These are phyloP conservation scores for Callimorpha dominula DNA, from an alignment of 2,888 invertebrate species.

Conservation along the genomic window DNA sequence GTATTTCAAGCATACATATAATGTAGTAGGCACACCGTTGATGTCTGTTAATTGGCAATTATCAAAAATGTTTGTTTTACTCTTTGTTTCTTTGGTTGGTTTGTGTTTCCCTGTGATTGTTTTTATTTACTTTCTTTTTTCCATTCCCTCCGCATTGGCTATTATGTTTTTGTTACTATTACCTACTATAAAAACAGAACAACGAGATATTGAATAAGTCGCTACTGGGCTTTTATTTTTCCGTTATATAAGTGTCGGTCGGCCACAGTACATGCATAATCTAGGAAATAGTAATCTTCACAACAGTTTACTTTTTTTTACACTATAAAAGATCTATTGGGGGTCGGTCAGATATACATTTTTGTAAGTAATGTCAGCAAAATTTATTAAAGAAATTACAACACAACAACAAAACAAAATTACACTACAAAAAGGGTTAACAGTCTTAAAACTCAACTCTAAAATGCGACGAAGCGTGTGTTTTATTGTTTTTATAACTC, in stretches of 20 bases:
- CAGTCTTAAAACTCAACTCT: constrained; percentile 14
- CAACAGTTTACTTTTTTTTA: too few species aligned
- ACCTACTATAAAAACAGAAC: too few species aligned
- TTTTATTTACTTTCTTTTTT: neutral
- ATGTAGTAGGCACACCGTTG: neutral
- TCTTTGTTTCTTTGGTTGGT: neutral
- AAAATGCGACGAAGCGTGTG: constrained; percentile 22
- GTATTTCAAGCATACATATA: constrained; percentile 29
- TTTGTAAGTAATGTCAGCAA: neutral
- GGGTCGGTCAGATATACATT: neutral
- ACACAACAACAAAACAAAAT: too few species aligned
- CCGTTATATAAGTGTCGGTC: too few species aligned
- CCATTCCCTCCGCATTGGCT: neutral
- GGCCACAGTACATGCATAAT: too few species aligned
- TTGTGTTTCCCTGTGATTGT: neutral
- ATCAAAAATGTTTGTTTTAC: neutral
- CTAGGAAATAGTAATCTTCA: too few species aligned
- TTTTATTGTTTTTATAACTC: constrained; percentile 23
- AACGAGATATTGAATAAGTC: too few species aligned
- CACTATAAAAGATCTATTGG: neutral
- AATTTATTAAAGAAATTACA: neutral
- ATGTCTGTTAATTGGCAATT: neutral
- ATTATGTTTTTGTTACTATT: too few species aligned
- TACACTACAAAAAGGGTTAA: neutral
- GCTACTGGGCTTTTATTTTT: too few species aligned